These are phyloP conservation scores for Atrichornis clamosus DNA, from an alignment of 2,113 vertebrate genomes.

Conservation along the genomic window DNA sequence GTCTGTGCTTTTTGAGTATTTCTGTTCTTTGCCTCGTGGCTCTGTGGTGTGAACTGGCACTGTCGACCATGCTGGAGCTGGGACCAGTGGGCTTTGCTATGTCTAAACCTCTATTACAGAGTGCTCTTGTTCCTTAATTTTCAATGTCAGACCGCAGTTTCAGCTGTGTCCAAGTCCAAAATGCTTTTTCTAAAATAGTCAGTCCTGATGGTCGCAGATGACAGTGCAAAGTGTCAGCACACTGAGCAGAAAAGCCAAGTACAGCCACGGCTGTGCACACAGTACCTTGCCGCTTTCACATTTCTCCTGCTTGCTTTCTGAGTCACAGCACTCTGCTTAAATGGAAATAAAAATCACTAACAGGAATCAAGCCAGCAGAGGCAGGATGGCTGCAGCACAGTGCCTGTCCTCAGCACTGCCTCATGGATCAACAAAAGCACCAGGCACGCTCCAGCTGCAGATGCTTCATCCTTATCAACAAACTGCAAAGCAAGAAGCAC, in stretches of 20 bases:
- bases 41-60: not conserved
- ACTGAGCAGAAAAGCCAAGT: not conserved
- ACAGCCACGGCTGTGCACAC: not conserved
- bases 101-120: not conserved
- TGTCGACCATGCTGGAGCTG: not conserved
- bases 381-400: not conserved
- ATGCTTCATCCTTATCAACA: not conserved
- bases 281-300: not conserved
- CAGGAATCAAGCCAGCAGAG: not conserved
- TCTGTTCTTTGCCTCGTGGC: not conserved
- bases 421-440: not conserved
- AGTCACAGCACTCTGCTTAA: not conserved
- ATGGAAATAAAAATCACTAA: not conserved
- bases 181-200: not conserved
- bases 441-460: not conserved
- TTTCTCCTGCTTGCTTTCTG: not conserved
- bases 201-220: not conserved
- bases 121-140: not conserved
- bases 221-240: not conserved
- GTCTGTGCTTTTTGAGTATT: not conserved
- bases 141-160: not conserved
- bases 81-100: not conserved
- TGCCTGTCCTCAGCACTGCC: accelerated
- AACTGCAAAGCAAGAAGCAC: not conserved
- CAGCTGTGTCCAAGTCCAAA: not conserved